These are phyloP conservation scores for Lydus trimaculatus DNA, from an alignment of 2,888 invertebrate species.

Conservation along the genomic window DNA sequence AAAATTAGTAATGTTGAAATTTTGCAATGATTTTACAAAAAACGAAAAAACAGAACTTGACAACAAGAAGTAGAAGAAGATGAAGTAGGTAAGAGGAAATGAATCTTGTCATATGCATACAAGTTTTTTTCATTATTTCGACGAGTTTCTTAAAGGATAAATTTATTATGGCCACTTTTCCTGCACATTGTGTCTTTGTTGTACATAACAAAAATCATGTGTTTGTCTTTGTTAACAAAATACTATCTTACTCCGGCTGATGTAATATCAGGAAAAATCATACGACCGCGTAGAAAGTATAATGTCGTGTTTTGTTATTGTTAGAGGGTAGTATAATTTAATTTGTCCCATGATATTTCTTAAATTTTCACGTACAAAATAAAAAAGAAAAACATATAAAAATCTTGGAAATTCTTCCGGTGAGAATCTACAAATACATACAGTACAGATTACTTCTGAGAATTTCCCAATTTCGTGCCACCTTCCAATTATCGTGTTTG, in stretches of 20 bases:
- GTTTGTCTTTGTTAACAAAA: background rate
- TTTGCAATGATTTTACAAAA: background rate
- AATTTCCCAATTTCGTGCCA: constrained; percentile 14
- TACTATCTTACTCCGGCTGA: background rate
- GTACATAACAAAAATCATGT: background rate
- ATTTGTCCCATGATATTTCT: constrained; percentile 10
- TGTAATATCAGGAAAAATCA: background rate
- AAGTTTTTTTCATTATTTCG: constrained; percentile 13
- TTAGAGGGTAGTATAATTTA: constrained; percentile 9
- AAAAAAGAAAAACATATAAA: background rate
- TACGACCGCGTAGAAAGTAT: background rate
- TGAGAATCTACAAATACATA: background rate
- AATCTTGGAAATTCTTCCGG: background rate
- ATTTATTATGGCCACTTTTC: background rate
- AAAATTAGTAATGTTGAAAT: background rate
- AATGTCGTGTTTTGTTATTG: constrained; percentile 4
- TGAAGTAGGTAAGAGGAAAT: background rate
- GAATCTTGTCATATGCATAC: constrained; percentile 1
- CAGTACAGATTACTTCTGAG: constrained; percentile 8
- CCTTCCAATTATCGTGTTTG: constrained; percentile 14
- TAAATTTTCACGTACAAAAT: background rate
- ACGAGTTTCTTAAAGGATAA: background rate
- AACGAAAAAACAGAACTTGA: background rate
- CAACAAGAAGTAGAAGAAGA: background rate
- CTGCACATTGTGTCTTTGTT: background rate